Percentiles rank a stretch among this genome's conserved stretches.
Evolutionary conservation across 2,888 invertebrate species (phyloP).

Genomic region (Dynastes tityus): DNA sequence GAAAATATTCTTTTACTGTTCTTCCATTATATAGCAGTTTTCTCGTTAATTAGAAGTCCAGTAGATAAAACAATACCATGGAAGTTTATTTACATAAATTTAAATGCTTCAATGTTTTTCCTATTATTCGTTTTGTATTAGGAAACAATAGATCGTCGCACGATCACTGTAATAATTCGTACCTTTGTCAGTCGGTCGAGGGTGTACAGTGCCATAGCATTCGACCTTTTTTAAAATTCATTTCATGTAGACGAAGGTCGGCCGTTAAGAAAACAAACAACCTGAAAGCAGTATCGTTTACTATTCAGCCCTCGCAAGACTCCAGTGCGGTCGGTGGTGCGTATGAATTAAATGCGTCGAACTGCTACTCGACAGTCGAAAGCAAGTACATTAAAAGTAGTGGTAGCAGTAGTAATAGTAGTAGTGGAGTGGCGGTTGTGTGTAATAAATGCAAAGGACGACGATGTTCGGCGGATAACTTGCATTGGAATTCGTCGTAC

Average conservation of each 20-base stretch:
- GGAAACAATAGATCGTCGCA: slow-evolving; percentile 27
- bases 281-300: slow-evolving; percentile 32
- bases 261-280: slow-evolving; percentile 31
- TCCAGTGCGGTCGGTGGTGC: slow-evolving; percentile 7
- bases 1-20: too few relatives aligned
- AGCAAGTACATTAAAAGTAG: slow-evolving; percentile 5
- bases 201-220: slow-evolving; percentile 8
- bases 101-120: slow-evolving; percentile 4
- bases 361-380: background rate
- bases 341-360: slow-evolving; percentile 31
- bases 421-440: background rate
- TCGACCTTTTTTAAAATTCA: slow-evolving; percentile 46
- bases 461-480: background rate
- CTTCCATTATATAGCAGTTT: too few relatives aligned
- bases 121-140: slow-evolving; percentile 23
- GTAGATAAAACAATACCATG: background rate
- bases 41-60: background rate
- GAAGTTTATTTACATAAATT: slow-evolving; percentile 5
- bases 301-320: slow-evolving; percentile 44
- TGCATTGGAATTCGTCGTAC: slow-evolving; percentile 6
- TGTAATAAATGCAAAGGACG: background rate
- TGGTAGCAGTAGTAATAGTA: slow-evolving; percentile 9
- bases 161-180: slow-evolving; percentile 26
- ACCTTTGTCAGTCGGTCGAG: slow-evolving; percentile 30
- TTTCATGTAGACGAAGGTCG: slow-evolving; percentile 46